A percentile compares a stretch with the other conserved stretches of the same genome.
Evolutionary conservation across 1,140 invertebrate genomes (phyloP).

Genomic region (Anagrus nilaparvatae): DNA sequence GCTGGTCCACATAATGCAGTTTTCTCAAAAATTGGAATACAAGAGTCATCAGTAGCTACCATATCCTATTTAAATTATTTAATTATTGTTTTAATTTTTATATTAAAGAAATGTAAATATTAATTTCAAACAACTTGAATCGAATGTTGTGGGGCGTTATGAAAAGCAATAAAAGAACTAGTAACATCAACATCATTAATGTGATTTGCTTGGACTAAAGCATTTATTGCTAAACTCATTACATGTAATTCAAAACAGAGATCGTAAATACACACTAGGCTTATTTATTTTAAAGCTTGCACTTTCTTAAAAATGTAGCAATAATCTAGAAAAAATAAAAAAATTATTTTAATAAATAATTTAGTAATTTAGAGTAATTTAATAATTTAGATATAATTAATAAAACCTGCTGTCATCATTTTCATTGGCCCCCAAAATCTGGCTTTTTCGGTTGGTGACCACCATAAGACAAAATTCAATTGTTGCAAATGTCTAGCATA

Average conservation of each 20-base stretch:
- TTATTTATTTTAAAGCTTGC: constrained; percentile 67
- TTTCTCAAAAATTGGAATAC: constrained; percentile 88
- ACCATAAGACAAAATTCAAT: constrained; percentile 93
- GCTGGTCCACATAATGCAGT: constrained; percentile 81
- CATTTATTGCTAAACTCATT: constrained; percentile 85
- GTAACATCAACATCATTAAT: constrained; percentile 78
- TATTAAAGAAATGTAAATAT: constrained; percentile 5
- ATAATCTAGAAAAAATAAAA: constrained; percentile 50
- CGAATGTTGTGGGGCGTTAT: constrained; percentile 29
- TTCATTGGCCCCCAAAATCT: constrained; percentile 93
- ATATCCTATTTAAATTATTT: constrained; percentile 50
- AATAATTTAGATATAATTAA: constrained; percentile 1
- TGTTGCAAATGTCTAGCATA: constrained; percentile 81
- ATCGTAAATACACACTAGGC: constrained; percentile 70
- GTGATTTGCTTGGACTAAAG: constrained; percentile 76
- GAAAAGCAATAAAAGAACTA: constrained; percentile 43
- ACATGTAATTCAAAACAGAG: constrained; percentile 85
- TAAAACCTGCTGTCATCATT: constrained; percentile 80
- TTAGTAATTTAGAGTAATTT: too few relatives aligned
- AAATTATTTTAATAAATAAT: constrained; percentile 6
- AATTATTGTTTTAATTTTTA: too few relatives aligned
- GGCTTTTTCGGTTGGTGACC: constrained; percentile 80
- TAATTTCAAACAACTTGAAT: constrained; percentile 32
- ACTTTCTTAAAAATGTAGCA: constrained; percentile 78
- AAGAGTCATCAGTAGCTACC: constrained; percentile 42